These are phyloP conservation scores for Lithophane socia DNA, from an alignment of 2,888 invertebrate genomes.

Conservation along the genomic window DNA sequence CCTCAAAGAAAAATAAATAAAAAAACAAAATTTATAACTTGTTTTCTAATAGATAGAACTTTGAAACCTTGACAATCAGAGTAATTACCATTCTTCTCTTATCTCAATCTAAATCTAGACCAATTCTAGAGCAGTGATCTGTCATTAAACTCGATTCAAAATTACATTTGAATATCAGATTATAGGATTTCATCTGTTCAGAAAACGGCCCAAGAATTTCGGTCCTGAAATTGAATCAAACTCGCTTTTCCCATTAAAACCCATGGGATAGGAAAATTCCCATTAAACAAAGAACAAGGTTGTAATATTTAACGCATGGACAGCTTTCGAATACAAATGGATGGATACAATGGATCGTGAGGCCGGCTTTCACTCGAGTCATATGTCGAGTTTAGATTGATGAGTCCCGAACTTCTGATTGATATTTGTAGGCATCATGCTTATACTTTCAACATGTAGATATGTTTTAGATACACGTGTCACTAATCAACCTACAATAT, in stretches of 20 bases:
- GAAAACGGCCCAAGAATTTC: slow-evolving; percentile 7
- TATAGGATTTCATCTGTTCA: slow-evolving; percentile 33
- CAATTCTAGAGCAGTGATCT: slow-evolving; percentile 5
- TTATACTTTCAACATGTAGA: not conserved
- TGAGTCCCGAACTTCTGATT: not conserved
- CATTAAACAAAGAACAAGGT: slow-evolving; percentile 16
- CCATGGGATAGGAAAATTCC: slow-evolving; percentile 11
- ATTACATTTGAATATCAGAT: slow-evolving; percentile 40
- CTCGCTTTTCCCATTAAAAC: slow-evolving; percentile 22
- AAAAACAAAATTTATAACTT: not conserved
- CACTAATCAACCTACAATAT: too few relatives aligned
- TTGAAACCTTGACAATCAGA: slow-evolving; percentile 3
- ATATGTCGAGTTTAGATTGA: not conserved
- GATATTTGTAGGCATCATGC: not conserved
- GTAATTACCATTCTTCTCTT: slow-evolving; percentile 10
- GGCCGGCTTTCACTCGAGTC: not conserved
- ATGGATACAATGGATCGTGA: too few relatives aligned
- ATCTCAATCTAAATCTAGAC: not conserved
- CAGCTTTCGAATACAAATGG: slow-evolving; percentile 8
- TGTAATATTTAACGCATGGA: slow-evolving; percentile 5
- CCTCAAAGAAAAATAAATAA: too few relatives aligned
- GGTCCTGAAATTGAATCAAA: slow-evolving; percentile 22
- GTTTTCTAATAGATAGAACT: not conserved
- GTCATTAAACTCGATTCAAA: slow-evolving; percentile 30
- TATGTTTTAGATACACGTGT: too few relatives aligned